Base-by-base conservation (phyloP, 2,797 vertebrate genomes). In the Salmo trutta region DNA sequence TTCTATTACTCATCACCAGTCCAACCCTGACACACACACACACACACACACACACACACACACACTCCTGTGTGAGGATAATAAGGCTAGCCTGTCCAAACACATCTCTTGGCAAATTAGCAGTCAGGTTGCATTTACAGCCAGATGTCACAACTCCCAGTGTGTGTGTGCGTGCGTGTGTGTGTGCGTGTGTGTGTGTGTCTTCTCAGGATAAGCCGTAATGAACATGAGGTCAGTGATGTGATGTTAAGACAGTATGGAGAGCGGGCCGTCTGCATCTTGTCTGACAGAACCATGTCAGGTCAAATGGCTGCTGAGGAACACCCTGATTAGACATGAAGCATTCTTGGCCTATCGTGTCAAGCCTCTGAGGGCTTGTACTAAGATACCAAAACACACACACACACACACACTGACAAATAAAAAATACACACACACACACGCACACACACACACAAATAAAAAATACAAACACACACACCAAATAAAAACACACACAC, bases 1-100 rank as follows among this genome's bases (percentile, higher is more conserved):
- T 89, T 85, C 89, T 77, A 78, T 90, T 89, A 84, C 83, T 66
- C 74, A 81, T 85, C 81, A 88, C 89, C 77, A 81, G 88, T 87
- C 77, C 89, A 62, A 91, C 41, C 41, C 7, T 47, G 41, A 88
- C 6, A 78, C 5, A 1, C 77, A 79, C 72, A 69, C 19, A 24
- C 27, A 56, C 71, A 54, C 51, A 27, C 29, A 54, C 75, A 29
- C 67, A 41, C 70, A 31, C 68, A 51, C 31, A 66, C 70, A 73
- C 90, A 75, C 77, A 91, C 90, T 80, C 83, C 81, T 59, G 84
- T 66, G 19, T 81, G 84, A 79, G 88, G 81, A 81, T 87, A 87
- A 85, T 84, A 79, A 15, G 85, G 85, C 72, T 62, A 90, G 71
- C 88, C 92, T 94, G 81, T 81, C 75, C 78, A 79, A 84, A 84